phyloP scores from a whole-genome alignment of 2,888 invertebrate species.

The Polydrusus tereticollis region DNA sequence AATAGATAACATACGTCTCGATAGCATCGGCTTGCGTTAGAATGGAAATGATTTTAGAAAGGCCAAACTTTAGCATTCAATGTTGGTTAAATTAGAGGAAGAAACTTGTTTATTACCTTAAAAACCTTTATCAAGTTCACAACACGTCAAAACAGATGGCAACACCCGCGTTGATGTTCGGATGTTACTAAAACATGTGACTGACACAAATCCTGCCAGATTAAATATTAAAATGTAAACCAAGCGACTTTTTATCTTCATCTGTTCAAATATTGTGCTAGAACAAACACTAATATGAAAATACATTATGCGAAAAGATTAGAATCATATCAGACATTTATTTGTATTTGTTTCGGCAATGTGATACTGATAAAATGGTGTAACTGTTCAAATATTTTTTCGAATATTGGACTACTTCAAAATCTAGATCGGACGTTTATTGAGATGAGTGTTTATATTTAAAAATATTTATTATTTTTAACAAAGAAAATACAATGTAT shows the following conservation, averaged over 20 bases:
- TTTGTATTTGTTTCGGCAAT: constrained; percentile 4
- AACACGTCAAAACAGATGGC: no score
- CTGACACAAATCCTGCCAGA: neutral
- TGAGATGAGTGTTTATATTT: neutral
- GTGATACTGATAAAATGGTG: neutral
- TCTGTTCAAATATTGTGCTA: constrained; percentile 23
- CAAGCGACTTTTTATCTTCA: constrained; percentile 2
- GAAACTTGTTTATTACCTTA: no score
- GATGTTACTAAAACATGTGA: neutral
- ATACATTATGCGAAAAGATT: constrained; percentile 9
- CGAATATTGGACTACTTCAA: neutral
- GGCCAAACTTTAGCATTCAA: no score
- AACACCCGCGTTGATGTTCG: neutral
- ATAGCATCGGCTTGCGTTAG: neutral
- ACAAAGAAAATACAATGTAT: constrained; percentile 3
- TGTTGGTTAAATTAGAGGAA: no score
- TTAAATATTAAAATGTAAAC: constrained; percentile 8
- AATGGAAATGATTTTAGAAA: neutral
- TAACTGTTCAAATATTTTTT: neutral
- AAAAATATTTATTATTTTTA: neutral
- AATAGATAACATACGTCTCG: neutral
- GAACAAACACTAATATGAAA: constrained; percentile 6
- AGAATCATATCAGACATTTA: constrained; percentile 1
- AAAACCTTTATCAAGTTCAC: no score
- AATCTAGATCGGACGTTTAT: neutral